Evolutionary conservation across 2,797 vertebrate species (phyloP).

Genomic region (Enteromius mattozi): DNA sequence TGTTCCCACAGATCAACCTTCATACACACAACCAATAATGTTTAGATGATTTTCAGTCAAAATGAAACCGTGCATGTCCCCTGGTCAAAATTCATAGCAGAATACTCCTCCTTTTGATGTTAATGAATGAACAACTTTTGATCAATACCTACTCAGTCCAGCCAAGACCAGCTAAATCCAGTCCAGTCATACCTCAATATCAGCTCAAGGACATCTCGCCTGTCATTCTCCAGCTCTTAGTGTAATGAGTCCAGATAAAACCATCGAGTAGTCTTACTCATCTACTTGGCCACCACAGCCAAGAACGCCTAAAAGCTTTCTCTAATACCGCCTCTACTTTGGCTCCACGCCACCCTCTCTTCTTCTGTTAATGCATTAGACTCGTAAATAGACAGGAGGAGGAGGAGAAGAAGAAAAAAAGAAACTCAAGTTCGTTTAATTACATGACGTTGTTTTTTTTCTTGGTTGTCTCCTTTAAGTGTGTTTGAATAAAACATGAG

Average conservation of each 20-base stretch:
- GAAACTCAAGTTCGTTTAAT: conserved; percentile 57
- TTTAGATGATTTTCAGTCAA: neutral
- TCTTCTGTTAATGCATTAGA: conserved; percentile 64
- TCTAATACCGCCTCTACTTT: conserved; percentile 72
- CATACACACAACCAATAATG: neutral
- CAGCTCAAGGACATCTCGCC: conserved; percentile 77
- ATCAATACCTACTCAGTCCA: conserved; percentile 14
- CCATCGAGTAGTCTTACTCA: conserved; percentile 79
- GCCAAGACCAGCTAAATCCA: conserved; percentile 53
- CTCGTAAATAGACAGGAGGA: conserved; percentile 55
- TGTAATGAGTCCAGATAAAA: conserved; percentile 83
- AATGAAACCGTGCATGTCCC: neutral
- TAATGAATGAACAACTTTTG: conserved; percentile 49
- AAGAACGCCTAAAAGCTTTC: conserved; percentile 81
- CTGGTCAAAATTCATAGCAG: conserved; percentile 4
- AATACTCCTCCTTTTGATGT: conserved; percentile 13
- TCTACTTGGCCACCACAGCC: conserved; percentile 67
- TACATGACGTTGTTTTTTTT: conserved; percentile 39
- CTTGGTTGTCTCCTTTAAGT: neutral
- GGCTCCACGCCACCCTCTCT: conserved; percentile 72
- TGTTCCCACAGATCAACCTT: neutral
- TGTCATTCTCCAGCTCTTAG: conserved; percentile 78
- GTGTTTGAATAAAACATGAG: conserved; percentile 50
- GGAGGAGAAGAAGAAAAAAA: conserved; percentile 44
- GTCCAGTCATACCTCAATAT: conserved; percentile 69